phyloP scores from a whole-genome alignment of 2,113 vertebrate genomes.

The Merops nubicus region DNA sequence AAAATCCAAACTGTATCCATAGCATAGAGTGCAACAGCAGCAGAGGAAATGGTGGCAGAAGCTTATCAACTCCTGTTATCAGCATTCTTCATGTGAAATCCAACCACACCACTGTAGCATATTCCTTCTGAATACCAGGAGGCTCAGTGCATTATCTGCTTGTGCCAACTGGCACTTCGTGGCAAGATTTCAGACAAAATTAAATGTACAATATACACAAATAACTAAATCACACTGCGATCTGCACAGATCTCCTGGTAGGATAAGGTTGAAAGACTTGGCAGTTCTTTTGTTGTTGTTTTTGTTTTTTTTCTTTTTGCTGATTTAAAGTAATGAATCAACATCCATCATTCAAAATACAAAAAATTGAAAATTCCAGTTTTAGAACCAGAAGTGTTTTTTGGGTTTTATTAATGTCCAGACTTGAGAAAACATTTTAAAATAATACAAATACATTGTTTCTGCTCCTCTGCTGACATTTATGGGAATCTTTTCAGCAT shows the following conservation, averaged over 20 bases:
- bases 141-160: neutral
- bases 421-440: neutral
- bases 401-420: neutral
- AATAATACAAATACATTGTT: neutral
- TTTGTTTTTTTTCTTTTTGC: neutral
- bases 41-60: neutral
- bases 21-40: neutral
- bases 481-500: neutral
- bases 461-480: neutral
- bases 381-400: neutral
- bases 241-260: neutral
- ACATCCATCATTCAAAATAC: neutral
- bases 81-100: neutral
- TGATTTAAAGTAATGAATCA: neutral
- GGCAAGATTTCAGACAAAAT: neutral
- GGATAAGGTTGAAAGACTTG: neutral
- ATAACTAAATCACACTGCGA: fast-evolving
- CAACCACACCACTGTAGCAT: neutral
- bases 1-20: neutral
- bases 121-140: neutral
- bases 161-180: neutral
- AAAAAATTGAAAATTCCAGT: neutral
- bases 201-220: too few species aligned
- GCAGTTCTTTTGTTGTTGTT: neutral
- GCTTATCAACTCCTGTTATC: neutral